Percentiles rank a stretch among this genome's conserved stretches.
Conservation (phyloP, 2,797 vertebrate genomes). For the Galagoides demidoff region DNA sequence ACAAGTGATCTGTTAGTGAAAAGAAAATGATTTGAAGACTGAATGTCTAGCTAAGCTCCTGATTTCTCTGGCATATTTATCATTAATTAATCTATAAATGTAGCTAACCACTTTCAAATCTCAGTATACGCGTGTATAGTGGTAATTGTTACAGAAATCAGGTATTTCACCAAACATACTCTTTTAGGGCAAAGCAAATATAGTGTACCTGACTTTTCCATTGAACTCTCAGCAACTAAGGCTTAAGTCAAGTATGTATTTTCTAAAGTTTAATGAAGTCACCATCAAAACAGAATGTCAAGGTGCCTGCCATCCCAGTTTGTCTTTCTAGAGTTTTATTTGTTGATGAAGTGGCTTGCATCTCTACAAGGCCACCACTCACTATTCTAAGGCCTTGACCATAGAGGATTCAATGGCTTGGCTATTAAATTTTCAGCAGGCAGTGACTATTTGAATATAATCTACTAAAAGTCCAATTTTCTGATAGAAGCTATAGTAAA, state of each 20-base stretch:
- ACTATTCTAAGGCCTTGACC: conserved; percentile 54
- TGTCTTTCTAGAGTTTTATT: conserved; percentile 16
- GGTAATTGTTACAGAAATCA: not conserved
- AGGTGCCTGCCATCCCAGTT: not conserved
- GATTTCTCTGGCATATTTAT: conserved; percentile 47
- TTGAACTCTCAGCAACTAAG: not conserved
- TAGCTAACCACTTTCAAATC: not conserved
- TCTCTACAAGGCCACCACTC: conserved; percentile 4
- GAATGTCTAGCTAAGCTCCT: not conserved
- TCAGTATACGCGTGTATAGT: not conserved
- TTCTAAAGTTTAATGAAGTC: conserved; percentile 56
- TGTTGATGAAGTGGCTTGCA: conserved; percentile 46
- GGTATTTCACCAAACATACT: not conserved
- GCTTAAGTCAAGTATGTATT: conserved; percentile 50
- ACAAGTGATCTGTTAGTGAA: not conserved
- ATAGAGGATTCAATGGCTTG: not conserved
- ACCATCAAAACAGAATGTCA: conserved; percentile 36
- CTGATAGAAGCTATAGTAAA: conserved; percentile 34
- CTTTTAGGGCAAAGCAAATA: conserved; percentile 39
- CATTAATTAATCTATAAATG: conserved; percentile 8
- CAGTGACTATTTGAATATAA: conserved; percentile 39
- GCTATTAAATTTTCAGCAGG: conserved; percentile 51
- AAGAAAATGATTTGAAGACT: not conserved
- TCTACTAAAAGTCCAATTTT: conserved; percentile 26
- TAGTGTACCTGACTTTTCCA: not conserved